phyloP scores from a whole-genome alignment of 2,113 vertebrate species.

The Cryptotis parvus region DNA sequence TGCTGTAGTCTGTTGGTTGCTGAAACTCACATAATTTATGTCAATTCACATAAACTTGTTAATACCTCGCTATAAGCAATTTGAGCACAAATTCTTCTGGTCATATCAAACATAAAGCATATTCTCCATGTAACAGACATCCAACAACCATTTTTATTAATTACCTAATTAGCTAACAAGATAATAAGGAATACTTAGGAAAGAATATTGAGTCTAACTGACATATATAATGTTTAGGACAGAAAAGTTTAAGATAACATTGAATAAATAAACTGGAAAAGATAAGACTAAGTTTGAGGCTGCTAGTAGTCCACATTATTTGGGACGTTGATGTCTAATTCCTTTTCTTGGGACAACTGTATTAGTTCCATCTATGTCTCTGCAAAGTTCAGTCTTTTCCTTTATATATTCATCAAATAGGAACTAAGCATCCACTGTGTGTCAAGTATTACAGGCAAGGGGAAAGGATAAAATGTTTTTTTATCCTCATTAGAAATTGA shows the following conservation, averaged over 20 bases:
- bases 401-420: not conserved
- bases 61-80: not conserved
- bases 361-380: not conserved
- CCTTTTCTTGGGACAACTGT: not conserved
- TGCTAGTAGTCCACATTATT: not conserved
- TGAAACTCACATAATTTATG: not conserved
- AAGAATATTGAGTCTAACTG: not conserved
- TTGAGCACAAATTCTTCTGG: not conserved
- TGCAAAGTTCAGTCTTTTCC: not conserved
- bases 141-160: not conserved
- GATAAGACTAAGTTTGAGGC: not conserved
- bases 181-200: not conserved
- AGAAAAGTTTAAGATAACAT: not conserved
- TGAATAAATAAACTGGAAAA: conserved; percentile 29
- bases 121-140: not conserved
- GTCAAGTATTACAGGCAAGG: not conserved
- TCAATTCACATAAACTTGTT: conserved; percentile 14
- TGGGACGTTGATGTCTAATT: not conserved
- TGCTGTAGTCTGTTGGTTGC: not conserved
- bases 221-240: conserved; percentile 13
- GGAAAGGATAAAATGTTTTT: not conserved
- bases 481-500: not conserved
- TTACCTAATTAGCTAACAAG: not conserved
- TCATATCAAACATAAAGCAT: not conserved
- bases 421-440: not conserved